These are phyloP conservation scores for Melopsittacus undulatus DNA, from an alignment of 2,797 vertebrate genomes.

Conservation along the genomic window DNA sequence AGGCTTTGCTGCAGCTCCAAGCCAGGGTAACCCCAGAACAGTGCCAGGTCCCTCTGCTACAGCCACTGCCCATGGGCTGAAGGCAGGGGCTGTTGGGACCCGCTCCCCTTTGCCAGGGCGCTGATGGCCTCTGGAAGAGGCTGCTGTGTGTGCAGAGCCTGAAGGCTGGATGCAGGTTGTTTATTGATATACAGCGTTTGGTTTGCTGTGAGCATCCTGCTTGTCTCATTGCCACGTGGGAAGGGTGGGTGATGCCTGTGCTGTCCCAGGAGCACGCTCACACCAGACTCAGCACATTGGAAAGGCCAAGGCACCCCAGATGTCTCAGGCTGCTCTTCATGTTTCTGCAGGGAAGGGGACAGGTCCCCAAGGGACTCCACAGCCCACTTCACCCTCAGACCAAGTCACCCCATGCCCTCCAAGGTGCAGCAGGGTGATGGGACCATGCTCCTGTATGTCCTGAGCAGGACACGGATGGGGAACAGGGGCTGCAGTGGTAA, in stretches of 20 bases:
- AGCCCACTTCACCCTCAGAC: neutral
- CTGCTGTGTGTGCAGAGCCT: neutral
- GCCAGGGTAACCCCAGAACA: neutral
- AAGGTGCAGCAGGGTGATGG: rapidly evolving
- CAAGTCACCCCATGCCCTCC: rapidly evolving
- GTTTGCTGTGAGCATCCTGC: neutral
- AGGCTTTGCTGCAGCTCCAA: rapidly evolving
- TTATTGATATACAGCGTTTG: neutral
- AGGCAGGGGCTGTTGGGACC: neutral
- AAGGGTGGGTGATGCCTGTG: neutral
- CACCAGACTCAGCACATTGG: rapidly evolving
- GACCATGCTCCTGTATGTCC: rapidly evolving
- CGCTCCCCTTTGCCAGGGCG: rapidly evolving
- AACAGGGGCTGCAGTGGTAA: neutral
- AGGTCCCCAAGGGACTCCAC: neutral
- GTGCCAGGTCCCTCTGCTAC: neutral
- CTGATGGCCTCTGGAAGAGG: neutral
- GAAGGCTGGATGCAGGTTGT: neutral
- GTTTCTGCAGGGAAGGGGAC: neutral
- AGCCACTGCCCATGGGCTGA: neutral
- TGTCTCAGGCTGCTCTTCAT: neutral
- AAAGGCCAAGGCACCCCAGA: neutral
- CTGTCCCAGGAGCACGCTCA: neutral
- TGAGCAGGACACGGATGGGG: rapidly evolving
- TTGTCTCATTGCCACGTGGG: neutral